These are phyloP conservation scores for Zaprionus obscuricornis DNA, from an alignment of 2,888 invertebrate species.

Conservation along the genomic window DNA sequence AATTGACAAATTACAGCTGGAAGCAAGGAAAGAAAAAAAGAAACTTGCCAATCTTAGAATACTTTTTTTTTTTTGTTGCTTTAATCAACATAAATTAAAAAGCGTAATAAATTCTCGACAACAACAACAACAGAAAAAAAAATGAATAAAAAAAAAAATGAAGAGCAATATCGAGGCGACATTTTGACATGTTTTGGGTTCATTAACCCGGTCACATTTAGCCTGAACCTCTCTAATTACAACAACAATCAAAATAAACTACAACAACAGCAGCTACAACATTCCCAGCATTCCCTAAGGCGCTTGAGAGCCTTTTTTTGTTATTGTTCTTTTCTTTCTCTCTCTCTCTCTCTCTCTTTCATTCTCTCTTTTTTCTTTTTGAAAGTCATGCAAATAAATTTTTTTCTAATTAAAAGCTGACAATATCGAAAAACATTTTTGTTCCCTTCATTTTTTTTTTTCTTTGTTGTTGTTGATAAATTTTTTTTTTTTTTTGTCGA, in stretches of 20 bases:
- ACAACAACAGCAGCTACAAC: slow-evolving; percentile 11
- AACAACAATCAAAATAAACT: slow-evolving; percentile 23
- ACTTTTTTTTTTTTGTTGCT: slow-evolving; percentile 5
- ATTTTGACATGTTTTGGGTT: slow-evolving; percentile 59
- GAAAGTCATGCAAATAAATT: slow-evolving; percentile 64
- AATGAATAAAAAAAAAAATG: too few relatives aligned
- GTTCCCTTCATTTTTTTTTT: background rate
- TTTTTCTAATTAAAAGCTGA: slow-evolving; percentile 62
- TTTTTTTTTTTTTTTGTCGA: slow-evolving; percentile 7
- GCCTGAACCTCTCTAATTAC: slow-evolving; percentile 48
- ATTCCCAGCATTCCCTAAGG: slow-evolving; percentile 16
- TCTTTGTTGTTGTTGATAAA: too few relatives aligned
- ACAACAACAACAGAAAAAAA: background rate
- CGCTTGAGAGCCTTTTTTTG: slow-evolving; percentile 20
- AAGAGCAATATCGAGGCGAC: slow-evolving; percentile 28
- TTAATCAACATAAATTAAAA: slow-evolving; percentile 52
- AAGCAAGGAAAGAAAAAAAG: background rate
- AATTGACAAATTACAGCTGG: slow-evolving; percentile 26
- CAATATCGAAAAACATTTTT: slow-evolving; percentile 49
- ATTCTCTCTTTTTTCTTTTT: too few relatives aligned
- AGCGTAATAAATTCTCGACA: slow-evolving; percentile 30
- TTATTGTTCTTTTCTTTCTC: too few relatives aligned
- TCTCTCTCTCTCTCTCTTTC: too few relatives aligned
- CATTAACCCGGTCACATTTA: slow-evolving; percentile 43
- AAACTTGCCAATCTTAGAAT: background rate